A percentile compares a stretch with the other conserved stretches of the same genome.
phyloP scores from a whole-genome alignment of 2,113 vertebrate species.

The Haplotaxodon microlepis region DNA sequence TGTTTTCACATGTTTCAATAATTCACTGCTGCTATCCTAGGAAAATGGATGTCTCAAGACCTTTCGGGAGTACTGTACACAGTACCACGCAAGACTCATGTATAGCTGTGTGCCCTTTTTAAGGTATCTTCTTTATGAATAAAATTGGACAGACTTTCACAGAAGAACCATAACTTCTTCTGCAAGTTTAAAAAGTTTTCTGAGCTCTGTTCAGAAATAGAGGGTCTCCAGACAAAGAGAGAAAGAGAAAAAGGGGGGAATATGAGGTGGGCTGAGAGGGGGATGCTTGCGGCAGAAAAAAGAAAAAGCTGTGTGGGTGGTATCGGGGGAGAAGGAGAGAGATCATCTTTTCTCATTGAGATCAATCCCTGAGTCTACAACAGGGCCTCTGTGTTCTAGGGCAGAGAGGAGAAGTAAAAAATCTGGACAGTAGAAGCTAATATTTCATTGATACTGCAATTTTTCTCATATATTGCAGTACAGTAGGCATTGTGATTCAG shows the following conservation, averaged over 20 bases:
- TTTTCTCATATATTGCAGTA: not conserved
- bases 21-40: not conserved
- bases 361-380: conserved; percentile 15
- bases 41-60: not conserved
- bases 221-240: not conserved
- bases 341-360: not conserved
- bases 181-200: not conserved
- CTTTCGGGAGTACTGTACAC: not conserved
- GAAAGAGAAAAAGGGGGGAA: not conserved
- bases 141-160: not conserved
- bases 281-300: not conserved
- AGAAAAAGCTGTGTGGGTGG: not conserved
- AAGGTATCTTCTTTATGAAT: not conserved
- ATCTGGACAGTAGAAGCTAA: not conserved
- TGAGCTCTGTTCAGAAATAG: not conserved
- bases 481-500: not conserved
- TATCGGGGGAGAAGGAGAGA: not conserved
- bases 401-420: not conserved
- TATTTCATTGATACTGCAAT: not conserved
- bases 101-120: not conserved
- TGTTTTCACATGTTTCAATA: not conserved
- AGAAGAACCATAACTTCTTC: not conserved
- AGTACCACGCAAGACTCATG: not conserved
- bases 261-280: not conserved
- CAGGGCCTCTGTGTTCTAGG: not conserved